Evolutionary conservation across 1,140 invertebrate genomes (phyloP).

Genomic region (Rhopalosiphum maidis): DNA sequence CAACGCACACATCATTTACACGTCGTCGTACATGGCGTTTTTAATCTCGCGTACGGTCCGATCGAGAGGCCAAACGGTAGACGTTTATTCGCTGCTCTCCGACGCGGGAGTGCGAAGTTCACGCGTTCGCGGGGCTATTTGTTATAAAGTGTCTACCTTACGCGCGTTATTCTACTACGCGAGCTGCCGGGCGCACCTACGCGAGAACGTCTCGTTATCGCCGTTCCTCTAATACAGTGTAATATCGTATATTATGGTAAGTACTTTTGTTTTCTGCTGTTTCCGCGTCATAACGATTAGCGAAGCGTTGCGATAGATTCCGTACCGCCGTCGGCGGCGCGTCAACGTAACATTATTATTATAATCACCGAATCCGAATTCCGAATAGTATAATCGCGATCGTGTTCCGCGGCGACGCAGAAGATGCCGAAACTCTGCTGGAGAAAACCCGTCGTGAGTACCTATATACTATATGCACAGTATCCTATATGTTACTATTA

Average conservation of each 20-base stretch:
- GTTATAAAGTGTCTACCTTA: neutral
- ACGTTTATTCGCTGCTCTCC: neutral
- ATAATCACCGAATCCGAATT: too few species aligned
- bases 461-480: too few species aligned
- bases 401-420: neutral
- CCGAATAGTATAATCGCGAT: neutral
- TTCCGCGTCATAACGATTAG: too few species aligned
- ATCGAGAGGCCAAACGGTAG: neutral
- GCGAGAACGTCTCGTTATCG: neutral
- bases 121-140: neutral
- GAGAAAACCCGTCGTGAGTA: slow-evolving; percentile 34
- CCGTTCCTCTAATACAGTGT: neutral
- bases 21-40: neutral
- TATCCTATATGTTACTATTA: too few species aligned
- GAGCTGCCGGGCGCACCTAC: neutral
- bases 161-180: neutral
- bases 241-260: neutral
- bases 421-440: slow-evolving; percentile 21
- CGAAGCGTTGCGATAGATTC: neutral
- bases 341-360: too few species aligned
- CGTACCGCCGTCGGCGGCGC: neutral
- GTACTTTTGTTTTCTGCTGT: too few species aligned
- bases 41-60: neutral
- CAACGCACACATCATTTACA: too few species aligned
- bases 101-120: neutral